Evolutionary conservation across 2,797 vertebrate genomes (phyloP).

Genomic region (Enteromius thamalakanensis): DNA sequence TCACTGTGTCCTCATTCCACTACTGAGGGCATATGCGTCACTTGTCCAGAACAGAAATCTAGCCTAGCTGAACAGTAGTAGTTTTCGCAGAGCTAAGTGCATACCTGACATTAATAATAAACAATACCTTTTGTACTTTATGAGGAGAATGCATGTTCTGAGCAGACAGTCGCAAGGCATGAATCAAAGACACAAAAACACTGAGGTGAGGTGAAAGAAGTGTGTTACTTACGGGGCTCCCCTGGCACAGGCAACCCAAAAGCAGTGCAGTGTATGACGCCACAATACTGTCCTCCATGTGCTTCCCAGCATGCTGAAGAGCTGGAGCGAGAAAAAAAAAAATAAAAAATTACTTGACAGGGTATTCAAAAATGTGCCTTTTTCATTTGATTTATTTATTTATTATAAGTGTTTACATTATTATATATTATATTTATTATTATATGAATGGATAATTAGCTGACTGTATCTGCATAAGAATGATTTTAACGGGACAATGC

Average conservation of each 20-base stretch:
- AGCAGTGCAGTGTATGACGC: conserved; percentile 97
- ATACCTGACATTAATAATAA: background rate
- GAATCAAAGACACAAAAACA: background rate
- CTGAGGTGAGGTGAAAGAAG: background rate
- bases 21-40: background rate
- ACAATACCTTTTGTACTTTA: background rate
- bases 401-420: too few species aligned
- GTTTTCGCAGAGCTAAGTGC: background rate
- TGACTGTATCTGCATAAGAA: too few species aligned
- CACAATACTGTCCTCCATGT: conserved; percentile 99
- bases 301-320: conserved; percentile 97
- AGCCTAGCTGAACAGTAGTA: background rate
- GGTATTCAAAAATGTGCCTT: background rate
- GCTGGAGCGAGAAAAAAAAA: conserved; percentile 70
- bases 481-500: too few species aligned
- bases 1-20: background rate
- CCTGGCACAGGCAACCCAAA: conserved; percentile 96
- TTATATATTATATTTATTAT: too few species aligned
- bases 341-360: background rate
- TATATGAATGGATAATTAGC: too few species aligned
- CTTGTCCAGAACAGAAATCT: conserved; percentile 15
- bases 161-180: background rate
- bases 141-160: background rate
- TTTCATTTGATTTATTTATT: too few species aligned
- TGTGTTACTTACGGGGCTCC: conserved; percentile 86